These are phyloP conservation scores for Tragelaphus scriptus DNA, from an alignment of 2,113 vertebrate genomes.

Conservation along the genomic window DNA sequence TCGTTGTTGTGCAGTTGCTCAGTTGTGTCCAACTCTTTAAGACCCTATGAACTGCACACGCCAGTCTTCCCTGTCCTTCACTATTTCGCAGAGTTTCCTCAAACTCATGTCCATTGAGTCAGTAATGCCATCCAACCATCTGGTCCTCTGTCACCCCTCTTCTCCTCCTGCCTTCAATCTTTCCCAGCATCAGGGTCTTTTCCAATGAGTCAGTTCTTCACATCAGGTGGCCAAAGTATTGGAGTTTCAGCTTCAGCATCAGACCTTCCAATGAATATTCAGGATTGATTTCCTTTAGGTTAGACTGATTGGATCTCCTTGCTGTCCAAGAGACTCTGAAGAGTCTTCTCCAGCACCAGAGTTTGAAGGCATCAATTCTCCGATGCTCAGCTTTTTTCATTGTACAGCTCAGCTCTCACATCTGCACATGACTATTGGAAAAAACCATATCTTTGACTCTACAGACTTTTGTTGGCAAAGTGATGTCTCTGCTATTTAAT, in stretches of 20 bases:
- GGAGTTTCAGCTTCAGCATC: neutral
- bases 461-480: neutral
- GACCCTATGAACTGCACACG: accelerated
- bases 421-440: neutral
- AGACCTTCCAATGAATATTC: neutral
- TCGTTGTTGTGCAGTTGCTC: neutral
- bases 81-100: neutral
- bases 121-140: neutral
- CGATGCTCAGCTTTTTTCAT: neutral
- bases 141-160: neutral
- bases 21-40: neutral
- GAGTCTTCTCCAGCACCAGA: neutral
- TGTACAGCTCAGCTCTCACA: neutral
- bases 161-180: neutral
- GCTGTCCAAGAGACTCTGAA: neutral
- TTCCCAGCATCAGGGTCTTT: neutral
- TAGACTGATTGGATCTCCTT: neutral
- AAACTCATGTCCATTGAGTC: neutral
- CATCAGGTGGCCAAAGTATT: neutral
- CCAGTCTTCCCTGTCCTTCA: neutral
- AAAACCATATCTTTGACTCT: neutral
- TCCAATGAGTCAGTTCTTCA: neutral
- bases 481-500: neutral
- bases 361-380: neutral
- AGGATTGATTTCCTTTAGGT: neutral